Percentiles rank a stretch among this genome's conserved stretches.
These are phyloP conservation scores for Euwallacea fornicatus DNA, from an alignment of 1,140 invertebrate genomes.

Conservation along the genomic window DNA sequence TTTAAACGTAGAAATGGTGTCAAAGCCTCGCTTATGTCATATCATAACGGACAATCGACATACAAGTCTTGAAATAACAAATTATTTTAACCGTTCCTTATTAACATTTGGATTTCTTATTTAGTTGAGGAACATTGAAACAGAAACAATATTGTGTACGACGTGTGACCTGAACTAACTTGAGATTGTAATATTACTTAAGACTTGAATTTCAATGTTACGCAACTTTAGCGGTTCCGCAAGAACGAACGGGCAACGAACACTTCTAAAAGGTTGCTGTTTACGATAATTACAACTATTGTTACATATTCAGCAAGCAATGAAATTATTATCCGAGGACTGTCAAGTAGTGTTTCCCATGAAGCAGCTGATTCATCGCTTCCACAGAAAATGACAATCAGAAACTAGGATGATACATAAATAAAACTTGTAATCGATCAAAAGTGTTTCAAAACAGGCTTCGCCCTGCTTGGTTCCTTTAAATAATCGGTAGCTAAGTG, in stretches of 20 bases:
- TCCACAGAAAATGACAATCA: background rate
- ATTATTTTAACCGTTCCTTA: background rate
- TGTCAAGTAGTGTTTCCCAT: slow-evolving; percentile 23
- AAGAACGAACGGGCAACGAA: slow-evolving; percentile 38
- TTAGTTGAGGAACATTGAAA: too few relatives aligned
- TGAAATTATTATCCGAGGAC: slow-evolving; percentile 19
- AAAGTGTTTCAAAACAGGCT: background rate
- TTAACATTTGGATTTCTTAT: too few relatives aligned
- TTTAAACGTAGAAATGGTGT: slow-evolving; percentile 39
- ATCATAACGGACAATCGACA: slow-evolving; percentile 36
- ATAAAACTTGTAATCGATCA: background rate
- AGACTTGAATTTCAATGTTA: slow-evolving; percentile 37
- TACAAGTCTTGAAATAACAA: slow-evolving; percentile 9
- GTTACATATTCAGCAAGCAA: slow-evolving; percentile 32
- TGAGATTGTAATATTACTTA: slow-evolving; percentile 2
- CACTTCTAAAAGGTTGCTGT: slow-evolving; percentile 42
- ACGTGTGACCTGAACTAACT: background rate
- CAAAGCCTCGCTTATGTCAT: slow-evolving; percentile 44
- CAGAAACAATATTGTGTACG: too few relatives aligned
- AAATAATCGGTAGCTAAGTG: too few relatives aligned
- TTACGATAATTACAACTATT: slow-evolving; percentile 32
- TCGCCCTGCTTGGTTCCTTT: too few relatives aligned
- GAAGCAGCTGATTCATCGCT: slow-evolving; percentile 16
- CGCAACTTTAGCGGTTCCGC: slow-evolving; percentile 44
- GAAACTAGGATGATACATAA: slow-evolving; percentile 3